Conservation (phyloP, 2,113 vertebrate species). For the Danionella cerebrum region DNA sequence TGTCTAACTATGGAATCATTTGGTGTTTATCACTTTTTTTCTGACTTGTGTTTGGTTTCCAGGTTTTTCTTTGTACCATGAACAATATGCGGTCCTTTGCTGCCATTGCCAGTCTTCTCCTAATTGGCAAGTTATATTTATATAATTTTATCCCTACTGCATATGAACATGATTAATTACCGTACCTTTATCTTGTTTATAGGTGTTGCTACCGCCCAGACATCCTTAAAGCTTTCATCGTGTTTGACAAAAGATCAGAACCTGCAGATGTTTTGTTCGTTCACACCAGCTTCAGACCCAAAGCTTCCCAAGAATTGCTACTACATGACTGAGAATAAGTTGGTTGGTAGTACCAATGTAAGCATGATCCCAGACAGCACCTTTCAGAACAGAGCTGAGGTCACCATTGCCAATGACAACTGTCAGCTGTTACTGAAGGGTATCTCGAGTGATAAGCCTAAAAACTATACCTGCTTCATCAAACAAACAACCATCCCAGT, state of each 20-base stretch:
- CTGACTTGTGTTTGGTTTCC: background rate
- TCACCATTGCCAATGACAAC: constrained; percentile 29
- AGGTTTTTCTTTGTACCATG: constrained; percentile 28
- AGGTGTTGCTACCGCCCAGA: constrained; percentile 59
- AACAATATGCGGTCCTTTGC: constrained; percentile 44
- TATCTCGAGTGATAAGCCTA: constrained; percentile 42
- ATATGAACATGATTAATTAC: background rate
- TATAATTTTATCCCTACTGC: no score
- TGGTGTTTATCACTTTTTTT: background rate
- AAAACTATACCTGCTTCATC: constrained; percentile 58
- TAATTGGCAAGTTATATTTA: constrained; percentile 52
- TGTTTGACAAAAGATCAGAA: constrained; percentile 52
- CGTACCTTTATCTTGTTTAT: constrained; percentile 13
- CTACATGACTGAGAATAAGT: constrained; percentile 46
- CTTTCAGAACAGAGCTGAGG: constrained; percentile 50
- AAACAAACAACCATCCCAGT: constrained; percentile 28
- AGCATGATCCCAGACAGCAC: constrained; percentile 38
- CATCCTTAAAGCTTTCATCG: constrained; percentile 44
- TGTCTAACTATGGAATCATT: background rate
- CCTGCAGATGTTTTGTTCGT: constrained; percentile 59
- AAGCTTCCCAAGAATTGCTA: constrained; percentile 42
- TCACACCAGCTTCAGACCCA: constrained; percentile 33
- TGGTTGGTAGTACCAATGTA: constrained; percentile 51
- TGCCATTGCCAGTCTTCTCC: constrained; percentile 45
- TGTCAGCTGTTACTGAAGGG: constrained; percentile 54